Conservation (phyloP, 1,140 invertebrate genomes). For the Papilio polyxenes region DNA sequence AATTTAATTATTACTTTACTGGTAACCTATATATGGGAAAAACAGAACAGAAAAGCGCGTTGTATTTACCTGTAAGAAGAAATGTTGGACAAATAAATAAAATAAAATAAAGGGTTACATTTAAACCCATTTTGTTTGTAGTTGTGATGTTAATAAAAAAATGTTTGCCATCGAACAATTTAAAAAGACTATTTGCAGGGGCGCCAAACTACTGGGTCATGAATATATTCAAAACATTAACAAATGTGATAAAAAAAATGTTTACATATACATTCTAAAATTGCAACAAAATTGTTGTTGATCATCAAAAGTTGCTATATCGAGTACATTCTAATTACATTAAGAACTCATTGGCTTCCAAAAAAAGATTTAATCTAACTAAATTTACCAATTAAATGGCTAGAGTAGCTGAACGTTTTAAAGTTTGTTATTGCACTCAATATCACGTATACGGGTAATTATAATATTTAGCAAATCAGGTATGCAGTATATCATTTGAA, state of each 20-base stretch:
- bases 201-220: not conserved
- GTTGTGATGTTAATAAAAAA: not conserved
- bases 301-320: no score
- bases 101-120: constrained; percentile 9
- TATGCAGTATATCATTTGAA: not conserved
- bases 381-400: not conserved
- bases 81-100: not conserved
- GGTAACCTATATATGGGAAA: not conserved
- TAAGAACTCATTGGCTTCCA: no score
- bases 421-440: constrained; percentile 5
- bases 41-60: not conserved
- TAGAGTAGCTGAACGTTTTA: not conserved
- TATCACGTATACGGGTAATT: constrained; percentile 25
- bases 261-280: no score
- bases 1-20: no score
- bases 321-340: no score
- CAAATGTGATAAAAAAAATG: no score
- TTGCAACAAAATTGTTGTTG: no score
- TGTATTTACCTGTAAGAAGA: not conserved
- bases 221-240: not conserved
- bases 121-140: not conserved
- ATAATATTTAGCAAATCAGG: constrained; percentile 29
- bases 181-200: constrained; percentile 1
- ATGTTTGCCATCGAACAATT: not conserved
- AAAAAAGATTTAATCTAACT: not conserved